Conservation (phyloP, 2,888 invertebrate species). For the Marronus borbonicus region DNA sequence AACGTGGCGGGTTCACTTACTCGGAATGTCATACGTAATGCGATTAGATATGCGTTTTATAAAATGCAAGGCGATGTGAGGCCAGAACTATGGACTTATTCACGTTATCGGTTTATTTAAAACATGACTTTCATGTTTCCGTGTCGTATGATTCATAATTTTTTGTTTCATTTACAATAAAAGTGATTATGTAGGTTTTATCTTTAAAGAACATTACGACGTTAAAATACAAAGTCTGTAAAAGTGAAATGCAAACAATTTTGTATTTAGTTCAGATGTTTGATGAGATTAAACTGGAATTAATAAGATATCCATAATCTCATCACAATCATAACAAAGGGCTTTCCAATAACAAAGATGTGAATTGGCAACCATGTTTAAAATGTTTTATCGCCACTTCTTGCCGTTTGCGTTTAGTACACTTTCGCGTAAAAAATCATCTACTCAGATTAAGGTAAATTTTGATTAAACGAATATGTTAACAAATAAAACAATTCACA, state of each 20-base stretch:
- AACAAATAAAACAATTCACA: too few species aligned
- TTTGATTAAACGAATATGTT: too few species aligned
- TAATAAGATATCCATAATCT: too few species aligned
- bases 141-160: conserved; percentile 12
- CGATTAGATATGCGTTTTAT: not conserved
- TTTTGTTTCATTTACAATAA: not conserved
- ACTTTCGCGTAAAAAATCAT: too few species aligned
- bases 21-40: not conserved
- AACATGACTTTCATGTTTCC: not conserved
- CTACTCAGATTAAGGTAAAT: too few species aligned
- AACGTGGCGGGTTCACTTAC: not conserved
- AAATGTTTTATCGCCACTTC: too few species aligned
- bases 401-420: too few species aligned
- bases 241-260: not conserved
- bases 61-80: not conserved
- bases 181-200: not conserved
- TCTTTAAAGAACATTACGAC: not conserved
- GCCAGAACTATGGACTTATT: not conserved
- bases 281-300: too few species aligned
- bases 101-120: not conserved
- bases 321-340: too few species aligned
- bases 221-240: not conserved
- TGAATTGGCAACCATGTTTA: too few species aligned
- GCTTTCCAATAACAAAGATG: too few species aligned
- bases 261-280: too few species aligned